Base-by-base conservation (phyloP, 2,113 vertebrate genomes). In the Apus apus region DNA sequence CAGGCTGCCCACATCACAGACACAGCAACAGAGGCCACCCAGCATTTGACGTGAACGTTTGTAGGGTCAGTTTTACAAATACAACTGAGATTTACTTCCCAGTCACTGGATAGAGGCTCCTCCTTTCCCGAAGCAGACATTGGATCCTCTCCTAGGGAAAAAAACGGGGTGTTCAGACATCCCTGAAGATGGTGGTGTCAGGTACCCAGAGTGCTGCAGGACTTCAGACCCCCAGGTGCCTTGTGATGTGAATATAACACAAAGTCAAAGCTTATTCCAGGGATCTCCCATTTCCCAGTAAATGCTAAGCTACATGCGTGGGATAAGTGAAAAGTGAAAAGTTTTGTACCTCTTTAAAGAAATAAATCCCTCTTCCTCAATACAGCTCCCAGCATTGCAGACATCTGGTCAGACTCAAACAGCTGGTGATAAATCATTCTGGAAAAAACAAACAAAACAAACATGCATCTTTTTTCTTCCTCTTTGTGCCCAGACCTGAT, bases 351-450 rank as follows among this genome's bases (percentile, higher is more conserved):
- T 34, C 65, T 77, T 85, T 65, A 65, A 74, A 70, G 57, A 85
- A 62, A 90, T 68, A 77, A 91, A 78, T 78, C 45, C 5, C 18
- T 18, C 48, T 65, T 85, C 14, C 8, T 68, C 78, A 66, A 29
- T 34, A 46, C 62, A 45, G 51, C 53, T 90, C 80, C 51, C 76
- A 83, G 57, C 14, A 0, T 25, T 86, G 71, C 38, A 58, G 60
- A 64, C 88, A 68, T 91, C 88, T 91, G 71, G 56, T 68, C 76
- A 91, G 61, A 50, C 67, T 78, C 71, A 86, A 91, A 78, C 62
- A 89, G 85, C 75, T 75, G 81, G 51, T 89, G 61, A 89, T 89
- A 89, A 93, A 89, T 86, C 76, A 53, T 45, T 48, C 71, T 51
- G 66, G 38, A 9, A 8, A 48, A 72, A 50, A n/a, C 3, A 21